Evolutionary conservation across 2,113 vertebrate species (phyloP), one percentile per base, ranked within the genome.

Genomic region (Passer domesticus): DNA sequence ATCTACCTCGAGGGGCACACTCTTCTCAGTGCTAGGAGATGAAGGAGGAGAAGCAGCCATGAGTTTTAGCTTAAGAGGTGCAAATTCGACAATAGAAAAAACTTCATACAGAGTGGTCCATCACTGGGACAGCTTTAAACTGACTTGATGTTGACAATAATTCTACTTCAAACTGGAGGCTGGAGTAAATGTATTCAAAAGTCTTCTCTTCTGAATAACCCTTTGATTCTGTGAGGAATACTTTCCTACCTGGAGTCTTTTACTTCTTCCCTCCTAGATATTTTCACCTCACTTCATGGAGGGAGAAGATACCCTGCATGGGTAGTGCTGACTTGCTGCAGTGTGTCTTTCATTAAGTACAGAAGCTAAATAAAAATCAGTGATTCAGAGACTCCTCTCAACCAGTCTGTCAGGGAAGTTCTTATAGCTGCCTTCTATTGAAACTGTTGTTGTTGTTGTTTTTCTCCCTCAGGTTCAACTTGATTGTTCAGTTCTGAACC

Each of bases 401-500:
- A 59, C 11, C 15, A 41, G 41, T 59, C 37, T 85, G 27, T 43
- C 23, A 33, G 74, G 46, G 50, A 75, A 69, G 17, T 46, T 87
- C 35, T 89, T 82, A 20, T 44, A 50, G 27, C 11, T 88, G 30
- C 39, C 15, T 89, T 73, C 30, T 83, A 9, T 62, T 50, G 28
- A 83, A 89, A 76, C 18, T 10, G 60, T 30, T n/a, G 50, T 70
- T 89, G 22, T 64, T 84, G 27, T 30, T 70, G 16, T 50, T 89
- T 70, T 87, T 56, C 37, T 94, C n/a, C 31, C 17, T 70, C 30
- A 55, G 78, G 21, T 72, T 96, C 24, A 74, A 25, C 50, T 73
- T 69, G 31, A 62, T 80, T 74, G 39, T 83, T 93, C 31, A 46
- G 27, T 91, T 84, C 70, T 92, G 70, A 91, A 58, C 30, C 25